Conservation (phyloP, 2,888 invertebrate species). For the Chironomus tentans region DNA sequence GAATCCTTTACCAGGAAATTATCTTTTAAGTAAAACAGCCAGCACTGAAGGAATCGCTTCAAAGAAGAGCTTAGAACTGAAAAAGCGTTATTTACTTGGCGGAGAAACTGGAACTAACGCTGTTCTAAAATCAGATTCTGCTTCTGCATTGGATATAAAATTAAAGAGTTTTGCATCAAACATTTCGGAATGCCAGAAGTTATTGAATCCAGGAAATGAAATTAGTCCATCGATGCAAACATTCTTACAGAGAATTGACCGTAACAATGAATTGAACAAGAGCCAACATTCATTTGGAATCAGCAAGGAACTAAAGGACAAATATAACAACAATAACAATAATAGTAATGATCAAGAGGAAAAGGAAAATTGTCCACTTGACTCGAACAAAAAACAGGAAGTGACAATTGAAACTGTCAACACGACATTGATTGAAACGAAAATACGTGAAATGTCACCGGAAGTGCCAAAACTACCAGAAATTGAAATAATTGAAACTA, state of each 20-base stretch:
- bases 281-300: constrained; percentile 28
- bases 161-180: constrained; percentile 74
- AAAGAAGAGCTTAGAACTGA: constrained; percentile 76
- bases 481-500: constrained; percentile 34
- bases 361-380: constrained; percentile 33
- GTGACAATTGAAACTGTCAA: constrained; percentile 39
- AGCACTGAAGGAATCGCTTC: constrained; percentile 83
- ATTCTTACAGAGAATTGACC: constrained; percentile 47
- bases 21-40: constrained; percentile 69
- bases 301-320: constrained; percentile 31
- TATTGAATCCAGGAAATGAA: constrained; percentile 66
- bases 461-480: constrained; percentile 31
- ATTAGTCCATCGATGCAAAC: constrained; percentile 62
- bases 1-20: constrained; percentile 59
- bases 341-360: constrained; percentile 28
- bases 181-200: constrained; percentile 81
- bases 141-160: constrained; percentile 74
- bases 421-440: constrained; percentile 36
- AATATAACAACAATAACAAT: constrained; percentile 28
- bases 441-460: constrained; percentile 28
- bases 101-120: constrained; percentile 59
- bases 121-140: constrained; percentile 73
- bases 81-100: constrained; percentile 74
- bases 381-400: constrained; percentile 29
- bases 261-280: constrained; percentile 13